Evolutionary conservation across 2,888 invertebrate species (phyloP), one percentile per base, ranked within the genome.

Genomic region (Rhingia campestris): DNA sequence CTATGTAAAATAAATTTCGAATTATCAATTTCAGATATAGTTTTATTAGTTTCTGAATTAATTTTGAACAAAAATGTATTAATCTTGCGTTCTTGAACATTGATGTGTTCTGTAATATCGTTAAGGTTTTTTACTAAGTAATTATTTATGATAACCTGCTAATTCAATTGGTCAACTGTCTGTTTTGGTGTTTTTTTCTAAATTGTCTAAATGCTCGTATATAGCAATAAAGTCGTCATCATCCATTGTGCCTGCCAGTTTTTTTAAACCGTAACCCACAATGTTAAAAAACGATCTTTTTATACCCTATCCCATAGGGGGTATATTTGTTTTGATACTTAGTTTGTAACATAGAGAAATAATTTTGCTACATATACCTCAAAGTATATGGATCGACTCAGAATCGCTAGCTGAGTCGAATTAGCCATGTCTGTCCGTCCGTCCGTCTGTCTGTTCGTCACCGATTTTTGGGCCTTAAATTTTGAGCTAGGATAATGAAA

Each of bases 171-270:
- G 49, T 49, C 22, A 0, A 49, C 30, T 49, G 22, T 9, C 22
- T 22, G 49, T 49, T 45, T 45, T 12, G 45, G 45, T 45, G 12
- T 45, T 47, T 47, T 47, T 14, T 22, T 47, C 22, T 7, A 22
- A 47, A 47, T 14, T 47, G 14, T 47, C 47, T 22, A 47, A 14
- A 14, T 47, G 47, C 22, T 47, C 47, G 14, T 47, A 47, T 47
- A 22, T 47, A 22, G 3, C 22, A 22, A 47, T 22, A 47, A 14
- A 12, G 45, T 47, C 47, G 22, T 47, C 4, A 5, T 22, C 47
- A 6, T 47, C 47, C 47, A 47, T 47, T 47, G 2, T 14, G 22
- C 47, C 14, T 22, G 22, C 22, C 47, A 47, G 47, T 45, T 47
- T 47, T 41, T 41, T 41, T 9, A 6, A 41, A 41, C 41, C 41